Base-by-base conservation (phyloP, 1,140 invertebrate genomes). In the Drosophila ironensis region DNA sequence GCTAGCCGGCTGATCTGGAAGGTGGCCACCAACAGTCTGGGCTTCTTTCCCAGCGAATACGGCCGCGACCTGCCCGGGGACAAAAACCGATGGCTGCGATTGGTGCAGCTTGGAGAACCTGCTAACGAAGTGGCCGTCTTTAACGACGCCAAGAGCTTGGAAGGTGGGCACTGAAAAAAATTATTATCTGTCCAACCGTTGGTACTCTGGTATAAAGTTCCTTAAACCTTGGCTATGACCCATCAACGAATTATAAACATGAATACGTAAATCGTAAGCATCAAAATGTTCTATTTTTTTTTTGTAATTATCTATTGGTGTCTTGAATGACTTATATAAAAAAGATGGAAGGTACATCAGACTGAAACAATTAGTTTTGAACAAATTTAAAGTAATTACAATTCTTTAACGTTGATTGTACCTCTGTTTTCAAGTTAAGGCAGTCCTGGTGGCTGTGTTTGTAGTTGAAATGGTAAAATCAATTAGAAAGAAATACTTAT, bases 11-110 rank as follows among this genome's bases (percentile, higher is more conserved):
- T 89, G 1, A 56, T 89, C 24, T 89, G 88, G 88, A 88, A 84
- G 41, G 48, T 89, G 60, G 88, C 88, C 25, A 89, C 88, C 35
- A 89, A 89, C 33, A 67, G 76, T 19, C 41, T 88, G 52, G 88
- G 88, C 20, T 89, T 80, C 63, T 89, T 89, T 38, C 88, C 88
- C 41, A 88, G 56, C 46, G 84, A 89, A 20, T 87, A 88, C 19
- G 75, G 86, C 16, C 84, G 88, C 4, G 60, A 67, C 7, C 20
- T 67, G 38, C 45, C 25, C 44, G 60, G 28, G 17, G 52, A 86
- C n/a, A 53, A 19, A 14, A 48, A 59, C 2, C 87, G 80, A 11
- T 64, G 59, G 41, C 45, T 89, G 47, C 59, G 84, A 7, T 27
- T 89, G 1, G 78, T 89, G 14, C 88, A 89, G 54, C 19, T 89